Evolutionary conservation across 2,888 invertebrate species (phyloP).

Genomic region (Stramonita haemastoma): DNA sequence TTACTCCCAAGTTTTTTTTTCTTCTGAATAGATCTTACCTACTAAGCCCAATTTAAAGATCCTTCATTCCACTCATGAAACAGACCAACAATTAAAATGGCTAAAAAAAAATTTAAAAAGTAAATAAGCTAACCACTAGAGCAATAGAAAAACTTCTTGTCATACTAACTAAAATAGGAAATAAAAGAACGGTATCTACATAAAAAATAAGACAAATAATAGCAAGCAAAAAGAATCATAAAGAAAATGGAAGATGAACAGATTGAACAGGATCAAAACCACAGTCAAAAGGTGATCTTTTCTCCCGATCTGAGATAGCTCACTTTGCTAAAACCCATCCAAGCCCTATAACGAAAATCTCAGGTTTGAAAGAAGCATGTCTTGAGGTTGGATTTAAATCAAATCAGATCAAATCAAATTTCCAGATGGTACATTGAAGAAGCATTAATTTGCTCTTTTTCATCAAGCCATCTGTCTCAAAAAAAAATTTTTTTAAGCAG

Average conservation of each 20-base stretch:
- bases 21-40: too few relatives aligned
- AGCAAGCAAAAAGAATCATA: conserved; percentile 84
- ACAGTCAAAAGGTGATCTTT: conserved; percentile 81
- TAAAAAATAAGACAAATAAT: conserved; percentile 87
- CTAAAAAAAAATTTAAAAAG: too few relatives aligned
- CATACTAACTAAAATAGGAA: conserved; percentile 78
- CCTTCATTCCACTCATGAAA: conserved; percentile 48
- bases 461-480: too few relatives aligned
- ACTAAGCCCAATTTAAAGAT: conserved; percentile 40
- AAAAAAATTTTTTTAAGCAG: too few relatives aligned
- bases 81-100: conserved; percentile 41
- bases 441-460: too few relatives aligned
- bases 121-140: background rate
- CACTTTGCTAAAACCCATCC: conserved; percentile 44
- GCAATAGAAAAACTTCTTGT: background rate
- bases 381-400: too few relatives aligned
- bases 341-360: background rate
- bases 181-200: conserved; percentile 84
- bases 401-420: too few relatives aligned
- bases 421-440: too few relatives aligned
- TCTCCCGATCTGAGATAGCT: conserved; percentile 50
- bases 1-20: too few relatives aligned
- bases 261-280: conserved; percentile 81
- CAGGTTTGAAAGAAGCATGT: too few relatives aligned
- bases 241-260: conserved; percentile 81